Evolutionary conservation across 2,888 invertebrate genomes (phyloP).

Genomic region (Pyralis farinalis): DNA sequence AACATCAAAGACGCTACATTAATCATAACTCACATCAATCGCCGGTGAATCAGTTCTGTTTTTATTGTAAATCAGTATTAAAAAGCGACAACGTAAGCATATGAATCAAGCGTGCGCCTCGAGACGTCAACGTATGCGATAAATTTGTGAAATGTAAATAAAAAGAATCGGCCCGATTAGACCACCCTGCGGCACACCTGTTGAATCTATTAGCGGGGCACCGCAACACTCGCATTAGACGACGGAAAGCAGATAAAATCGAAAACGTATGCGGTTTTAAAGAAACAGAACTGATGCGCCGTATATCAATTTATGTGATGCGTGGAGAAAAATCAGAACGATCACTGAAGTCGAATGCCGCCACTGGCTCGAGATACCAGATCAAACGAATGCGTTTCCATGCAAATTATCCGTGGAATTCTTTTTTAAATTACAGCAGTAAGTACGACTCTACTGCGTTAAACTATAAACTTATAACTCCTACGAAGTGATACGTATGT

Average conservation of each 20-base stretch:
- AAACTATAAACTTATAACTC: slow-evolving; percentile 64
- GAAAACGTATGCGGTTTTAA: slow-evolving; percentile 37
- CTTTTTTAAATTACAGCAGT: slow-evolving; percentile 58
- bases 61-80: slow-evolving; percentile 81
- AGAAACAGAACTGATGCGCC: slow-evolving; percentile 44
- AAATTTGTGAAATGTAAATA: slow-evolving; percentile 75
- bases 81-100: slow-evolving; percentile 74
- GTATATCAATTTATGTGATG: slow-evolving; percentile 62
- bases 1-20: slow-evolving; percentile 77
- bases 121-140: slow-evolving; percentile 72
- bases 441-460: slow-evolving; percentile 51
- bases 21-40: slow-evolving; percentile 81
- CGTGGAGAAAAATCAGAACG: slow-evolving; percentile 63
- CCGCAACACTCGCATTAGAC: slow-evolving; percentile 25
- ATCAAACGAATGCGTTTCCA: slow-evolving; percentile 54
- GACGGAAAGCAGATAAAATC: slow-evolving; percentile 55
- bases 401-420: slow-evolving; percentile 65
- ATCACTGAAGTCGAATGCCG: slow-evolving; percentile 44
- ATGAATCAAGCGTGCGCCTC: slow-evolving; percentile 74
- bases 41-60: slow-evolving; percentile 73
- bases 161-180: slow-evolving; percentile 55
- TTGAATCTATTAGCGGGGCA: slow-evolving; percentile 64
- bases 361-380: slow-evolving; percentile 34
- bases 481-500: slow-evolving; percentile 68
- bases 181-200: slow-evolving; percentile 76